Evolutionary conservation across 2,113 vertebrate species (phyloP).

Genomic region (Gasterosteus nipponicus): DNA sequence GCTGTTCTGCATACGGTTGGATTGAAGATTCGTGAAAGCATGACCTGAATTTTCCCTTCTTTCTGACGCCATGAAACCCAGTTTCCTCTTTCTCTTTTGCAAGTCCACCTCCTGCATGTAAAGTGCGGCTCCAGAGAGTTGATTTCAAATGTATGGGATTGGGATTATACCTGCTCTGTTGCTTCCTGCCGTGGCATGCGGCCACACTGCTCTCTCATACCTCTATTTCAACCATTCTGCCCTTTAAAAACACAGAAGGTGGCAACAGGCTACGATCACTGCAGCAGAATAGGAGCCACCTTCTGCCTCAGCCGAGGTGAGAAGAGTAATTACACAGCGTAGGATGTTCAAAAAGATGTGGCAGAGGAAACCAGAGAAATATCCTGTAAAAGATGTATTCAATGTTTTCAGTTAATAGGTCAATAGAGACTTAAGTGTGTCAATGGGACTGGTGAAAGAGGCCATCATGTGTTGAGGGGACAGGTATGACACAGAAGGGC

Average conservation of each 20-base stretch:
- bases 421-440: conserved; percentile 72
- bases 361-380: conserved; percentile 37
- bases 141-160: conserved; percentile 49
- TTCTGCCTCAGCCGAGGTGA: conserved; percentile 29
- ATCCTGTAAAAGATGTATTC: conserved; percentile 7
- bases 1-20: conserved; percentile 51
- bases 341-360: conserved; percentile 11
- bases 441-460: conserved; percentile 75
- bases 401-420: conserved; percentile 56
- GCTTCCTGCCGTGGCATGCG: conserved; percentile 69
- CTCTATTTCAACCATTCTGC: conserved; percentile 42
- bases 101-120: conserved; percentile 66
- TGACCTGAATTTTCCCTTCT: conserved; percentile 53
- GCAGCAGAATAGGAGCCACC: conserved; percentile 34
- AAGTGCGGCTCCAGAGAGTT: conserved; percentile 51
- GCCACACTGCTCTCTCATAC: conserved; percentile 57
- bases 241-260: conserved; percentile 41
- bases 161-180: conserved; percentile 53
- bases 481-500: conserved; percentile 58
- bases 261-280: conserved; percentile 40
- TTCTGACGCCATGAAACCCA: conserved; percentile 47
- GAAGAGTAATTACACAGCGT: conserved; percentile 12
- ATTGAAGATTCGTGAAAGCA: conserved; percentile 62
- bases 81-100: conserved; percentile 50
- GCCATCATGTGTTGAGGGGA: conserved; percentile 44